phyloP scores from a whole-genome alignment of 2,113 vertebrate genomes.

The Chionodraco myersi region DNA sequence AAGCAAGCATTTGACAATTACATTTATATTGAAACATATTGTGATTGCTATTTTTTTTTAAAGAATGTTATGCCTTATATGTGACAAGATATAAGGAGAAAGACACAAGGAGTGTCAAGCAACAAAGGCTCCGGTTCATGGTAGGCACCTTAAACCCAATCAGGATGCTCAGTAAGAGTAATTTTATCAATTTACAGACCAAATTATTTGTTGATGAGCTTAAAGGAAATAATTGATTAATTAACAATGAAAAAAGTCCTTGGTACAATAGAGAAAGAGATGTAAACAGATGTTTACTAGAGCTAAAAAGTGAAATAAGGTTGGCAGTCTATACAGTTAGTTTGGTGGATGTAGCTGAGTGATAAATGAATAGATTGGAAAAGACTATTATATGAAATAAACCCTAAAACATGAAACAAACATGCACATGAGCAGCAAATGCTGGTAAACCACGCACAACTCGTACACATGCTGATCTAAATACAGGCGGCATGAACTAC shows the following conservation, averaged over 20 bases:
- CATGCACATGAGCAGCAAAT: slow-evolving; percentile 25
- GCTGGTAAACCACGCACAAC: slow-evolving; percentile 28
- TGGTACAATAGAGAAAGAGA: neutral
- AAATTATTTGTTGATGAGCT: neutral
- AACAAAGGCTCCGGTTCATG: neutral
- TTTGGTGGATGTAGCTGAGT: neutral
- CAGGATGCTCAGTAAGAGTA: neutral
- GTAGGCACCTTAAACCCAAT: neutral
- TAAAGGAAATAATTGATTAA: neutral
- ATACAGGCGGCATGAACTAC: slow-evolving; percentile 23
- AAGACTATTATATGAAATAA: neutral
- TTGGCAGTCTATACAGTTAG: neutral
- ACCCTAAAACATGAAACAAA: slow-evolving; percentile 20
- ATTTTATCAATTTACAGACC: neutral
- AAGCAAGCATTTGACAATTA: too few species aligned
- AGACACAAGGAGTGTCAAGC: neutral
- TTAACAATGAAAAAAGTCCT: neutral
- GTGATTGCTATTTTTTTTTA: too few species aligned
- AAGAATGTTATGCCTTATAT: too few species aligned
- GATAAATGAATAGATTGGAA: neutral
- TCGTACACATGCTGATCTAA: slow-evolving; percentile 9
- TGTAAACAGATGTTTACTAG: neutral
- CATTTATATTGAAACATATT: too few species aligned
- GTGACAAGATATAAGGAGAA: too few species aligned
- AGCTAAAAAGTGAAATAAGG: neutral